Evolutionary conservation across 2,797 vertebrate species (phyloP), one percentile per base, ranked within the genome.

Genomic region (Sebastes diaconus): DNA sequence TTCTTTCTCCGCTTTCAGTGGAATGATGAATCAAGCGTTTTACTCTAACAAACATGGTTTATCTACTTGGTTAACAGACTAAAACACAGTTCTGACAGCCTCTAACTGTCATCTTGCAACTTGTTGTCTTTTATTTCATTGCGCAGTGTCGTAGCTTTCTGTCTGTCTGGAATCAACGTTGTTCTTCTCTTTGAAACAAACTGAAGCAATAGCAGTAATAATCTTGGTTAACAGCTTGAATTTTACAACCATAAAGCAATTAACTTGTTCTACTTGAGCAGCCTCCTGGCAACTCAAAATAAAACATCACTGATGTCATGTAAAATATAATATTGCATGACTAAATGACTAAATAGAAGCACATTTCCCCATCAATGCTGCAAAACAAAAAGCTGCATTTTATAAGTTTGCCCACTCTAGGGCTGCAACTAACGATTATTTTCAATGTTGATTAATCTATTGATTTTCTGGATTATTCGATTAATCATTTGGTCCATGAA

Each of bases 281-380:
- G 52, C 59, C 14, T 39, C 39, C 55, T 60, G 61, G 61, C 60
- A 52, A 46, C 24, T 42, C 9, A 32, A 73, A 68, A 77, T 72
- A 73, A 73, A 68, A 72, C 61, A 72, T 42, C 42, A 54, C 14
- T 39, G 6, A 29, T 24, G n/a, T 57, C 50, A 50, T 24, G 32
- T 54, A 22, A 22, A 24, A 64, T 58, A n/a, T 16, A n/a, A 11
- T 1, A 13, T 4, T 59, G 29, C 7, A 18, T 30, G 39, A 74
- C 20, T 29, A 64, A 16, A 16, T 29, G 36, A 73, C 18, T 36
- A 65, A 18, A 50, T 11, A 36, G 29, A 25, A 14, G 7, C 2
- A 1, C 0, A 57, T 59, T 32, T 66, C 5, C 10, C 3, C 11
- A 7, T 32, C 29, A 16, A 6, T 46, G 22, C 36, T 27, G 11